Evolutionary conservation across 2,113 vertebrate genomes (phyloP).

Genomic region (Sardina pilchardus): DNA sequence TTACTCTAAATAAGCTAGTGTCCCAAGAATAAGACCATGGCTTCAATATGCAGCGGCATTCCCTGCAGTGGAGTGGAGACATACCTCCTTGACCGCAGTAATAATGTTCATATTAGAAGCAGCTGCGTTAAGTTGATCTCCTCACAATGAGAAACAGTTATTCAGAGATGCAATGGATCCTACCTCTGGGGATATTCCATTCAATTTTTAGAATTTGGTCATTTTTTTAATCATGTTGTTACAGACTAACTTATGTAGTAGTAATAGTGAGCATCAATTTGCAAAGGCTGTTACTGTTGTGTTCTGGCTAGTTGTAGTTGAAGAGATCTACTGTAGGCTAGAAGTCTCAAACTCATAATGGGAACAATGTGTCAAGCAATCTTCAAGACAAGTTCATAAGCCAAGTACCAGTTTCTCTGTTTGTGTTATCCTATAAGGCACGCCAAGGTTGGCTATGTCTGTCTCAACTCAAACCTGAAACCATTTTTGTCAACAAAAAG

Average conservation of each 20-base stretch:
- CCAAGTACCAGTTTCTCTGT: not conserved
- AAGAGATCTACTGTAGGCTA: not conserved
- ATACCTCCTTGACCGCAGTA: constrained; percentile 37
- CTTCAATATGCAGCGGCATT: not conserved
- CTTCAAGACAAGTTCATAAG: not conserved
- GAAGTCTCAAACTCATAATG: not conserved
- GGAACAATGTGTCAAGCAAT: not conserved
- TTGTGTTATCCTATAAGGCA: not conserved
- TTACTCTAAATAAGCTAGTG: too few species aligned
- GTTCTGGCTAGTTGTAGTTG: not conserved
- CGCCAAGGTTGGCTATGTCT: not conserved
- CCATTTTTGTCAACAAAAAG: not conserved
- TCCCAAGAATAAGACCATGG: too few species aligned
- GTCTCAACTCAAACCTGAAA: not conserved
- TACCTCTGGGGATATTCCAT: not conserved
- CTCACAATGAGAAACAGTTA: not conserved
- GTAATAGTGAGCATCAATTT: not conserved
- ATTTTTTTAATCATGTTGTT: not conserved
- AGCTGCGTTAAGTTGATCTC: constrained; percentile 51
- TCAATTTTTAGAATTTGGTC: not conserved
- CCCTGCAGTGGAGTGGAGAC: constrained; percentile 13
- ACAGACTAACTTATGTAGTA: not conserved
- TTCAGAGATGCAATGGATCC: not conserved
- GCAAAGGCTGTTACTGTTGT: not conserved
- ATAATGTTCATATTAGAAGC: constrained; percentile 48